Percentiles rank a stretch among this genome's conserved stretches.
phyloP scores from a whole-genome alignment of 1,140 invertebrate species.

The Leptonema lineaticorne region DNA sequence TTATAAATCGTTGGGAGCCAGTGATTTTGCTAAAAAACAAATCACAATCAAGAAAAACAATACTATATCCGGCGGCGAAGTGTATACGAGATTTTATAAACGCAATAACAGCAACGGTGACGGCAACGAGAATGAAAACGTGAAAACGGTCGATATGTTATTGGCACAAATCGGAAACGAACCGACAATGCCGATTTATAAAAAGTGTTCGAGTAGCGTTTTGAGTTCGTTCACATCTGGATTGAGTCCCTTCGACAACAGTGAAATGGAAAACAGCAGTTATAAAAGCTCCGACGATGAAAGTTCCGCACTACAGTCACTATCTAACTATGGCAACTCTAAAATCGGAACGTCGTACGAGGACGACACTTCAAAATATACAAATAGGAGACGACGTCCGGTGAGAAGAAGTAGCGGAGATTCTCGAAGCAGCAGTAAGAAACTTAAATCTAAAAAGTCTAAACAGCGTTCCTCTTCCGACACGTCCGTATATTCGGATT shows the following conservation, averaged over 20 bases:
- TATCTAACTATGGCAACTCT: conserved; percentile 30
- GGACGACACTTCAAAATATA: conserved; percentile 23
- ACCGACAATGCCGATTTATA: conserved; percentile 13
- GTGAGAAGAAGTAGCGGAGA: conserved; percentile 12
- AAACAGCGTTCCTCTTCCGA: neutral
- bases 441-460: conserved; percentile 16
- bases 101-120: conserved; percentile 20
- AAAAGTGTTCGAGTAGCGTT: conserved; percentile 29
- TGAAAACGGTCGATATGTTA: neutral
- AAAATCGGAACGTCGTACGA: conserved; percentile 38
- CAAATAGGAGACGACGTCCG: conserved; percentile 33
- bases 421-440: conserved; percentile 5
- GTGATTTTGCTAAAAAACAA: conserved; percentile 40
- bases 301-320: conserved; percentile 44
- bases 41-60: conserved; percentile 51
- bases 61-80: conserved; percentile 50
- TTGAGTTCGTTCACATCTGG: conserved; percentile 29
- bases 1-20: conserved; percentile 48
- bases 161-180: neutral
- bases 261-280: conserved; percentile 51
- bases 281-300: conserved; percentile 58
- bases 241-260: conserved; percentile 39
- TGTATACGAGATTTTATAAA: conserved; percentile 51
- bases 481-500: conserved; percentile 3
- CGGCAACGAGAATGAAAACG: neutral